Evolutionary conservation across 2,888 invertebrate species (phyloP).

Genomic region (Phorcus lineatus): DNA sequence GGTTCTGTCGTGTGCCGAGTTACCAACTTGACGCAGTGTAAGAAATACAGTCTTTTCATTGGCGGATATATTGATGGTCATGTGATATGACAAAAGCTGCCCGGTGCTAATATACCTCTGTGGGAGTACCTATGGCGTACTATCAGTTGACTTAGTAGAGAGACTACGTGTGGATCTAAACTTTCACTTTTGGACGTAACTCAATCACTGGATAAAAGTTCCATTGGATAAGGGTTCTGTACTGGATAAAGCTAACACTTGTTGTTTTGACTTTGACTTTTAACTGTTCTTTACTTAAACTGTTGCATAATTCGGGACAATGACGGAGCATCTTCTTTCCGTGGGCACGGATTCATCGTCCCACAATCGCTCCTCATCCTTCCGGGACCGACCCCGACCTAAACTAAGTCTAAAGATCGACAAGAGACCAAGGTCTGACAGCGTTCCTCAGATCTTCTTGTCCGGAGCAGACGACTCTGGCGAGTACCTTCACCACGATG

Average conservation of each 20-base stretch:
- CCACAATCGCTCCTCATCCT: conserved; percentile 39
- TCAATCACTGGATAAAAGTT: too few relatives aligned
- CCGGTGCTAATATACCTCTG: conserved; percentile 25
- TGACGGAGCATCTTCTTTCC: too few relatives aligned
- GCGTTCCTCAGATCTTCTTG: not conserved
- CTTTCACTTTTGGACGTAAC: too few relatives aligned
- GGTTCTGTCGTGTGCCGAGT: not conserved
- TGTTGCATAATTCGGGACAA: too few relatives aligned
- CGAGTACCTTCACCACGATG: not conserved
- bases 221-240: too few relatives aligned
- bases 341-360: not conserved
- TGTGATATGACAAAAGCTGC: conserved; percentile 41
- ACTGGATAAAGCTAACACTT: too few relatives aligned
- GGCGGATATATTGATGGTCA: conserved; percentile 49
- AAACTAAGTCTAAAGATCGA: conserved; percentile 29
- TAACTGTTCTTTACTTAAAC: too few relatives aligned
- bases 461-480: not conserved
- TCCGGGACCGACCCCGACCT: conserved; percentile 29
- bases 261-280: too few relatives aligned
- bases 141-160: not conserved
- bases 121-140: not conserved
- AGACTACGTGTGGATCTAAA: too few relatives aligned
- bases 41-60: conserved; percentile 34
- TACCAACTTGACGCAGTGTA: not conserved
- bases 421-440: conserved; percentile 28